These are phyloP conservation scores for Phalera bucephala DNA, from an alignment of 2,888 invertebrate genomes.

Conservation along the genomic window DNA sequence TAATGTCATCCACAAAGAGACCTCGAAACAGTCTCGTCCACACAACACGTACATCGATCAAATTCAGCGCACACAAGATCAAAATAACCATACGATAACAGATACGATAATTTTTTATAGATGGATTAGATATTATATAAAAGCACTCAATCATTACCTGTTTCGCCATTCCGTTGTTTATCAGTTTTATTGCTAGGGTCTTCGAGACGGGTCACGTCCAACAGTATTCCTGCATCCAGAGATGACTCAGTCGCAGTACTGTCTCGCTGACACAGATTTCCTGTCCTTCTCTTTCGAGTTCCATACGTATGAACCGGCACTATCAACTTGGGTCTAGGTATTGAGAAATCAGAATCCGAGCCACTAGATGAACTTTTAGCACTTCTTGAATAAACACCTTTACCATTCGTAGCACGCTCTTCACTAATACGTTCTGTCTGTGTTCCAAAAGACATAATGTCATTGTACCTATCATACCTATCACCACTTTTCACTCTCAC, in stretches of 20 bases:
- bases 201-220: constrained; percentile 69
- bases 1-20: constrained; percentile 31
- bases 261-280: constrained; percentile 85
- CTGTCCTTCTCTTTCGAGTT: constrained; percentile 89
- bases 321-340: constrained; percentile 93
- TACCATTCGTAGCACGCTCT: constrained; percentile 56
- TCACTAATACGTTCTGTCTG: constrained; percentile 61
- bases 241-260: constrained; percentile 72
- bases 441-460: constrained; percentile 61
- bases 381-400: constrained; percentile 62
- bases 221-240: constrained; percentile 67
- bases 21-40: constrained; percentile 35
- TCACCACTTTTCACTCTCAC: constrained; percentile 80
- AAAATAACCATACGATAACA: constrained; percentile 42
- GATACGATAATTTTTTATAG: constrained; percentile 14
- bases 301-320: constrained; percentile 95
- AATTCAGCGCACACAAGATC: constrained; percentile 46
- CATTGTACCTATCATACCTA: constrained; percentile 74
- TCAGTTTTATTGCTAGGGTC: constrained; percentile 47
- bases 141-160: constrained; percentile 40
- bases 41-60: constrained; percentile 50
- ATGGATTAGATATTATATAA: constrained; percentile 8
- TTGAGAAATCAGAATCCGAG: constrained; percentile 88
- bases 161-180: constrained; percentile 48
- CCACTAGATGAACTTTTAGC: constrained; percentile 80